Conservation (phyloP, 2,888 invertebrate genomes). For the Gasteruption jaculator region DNA sequence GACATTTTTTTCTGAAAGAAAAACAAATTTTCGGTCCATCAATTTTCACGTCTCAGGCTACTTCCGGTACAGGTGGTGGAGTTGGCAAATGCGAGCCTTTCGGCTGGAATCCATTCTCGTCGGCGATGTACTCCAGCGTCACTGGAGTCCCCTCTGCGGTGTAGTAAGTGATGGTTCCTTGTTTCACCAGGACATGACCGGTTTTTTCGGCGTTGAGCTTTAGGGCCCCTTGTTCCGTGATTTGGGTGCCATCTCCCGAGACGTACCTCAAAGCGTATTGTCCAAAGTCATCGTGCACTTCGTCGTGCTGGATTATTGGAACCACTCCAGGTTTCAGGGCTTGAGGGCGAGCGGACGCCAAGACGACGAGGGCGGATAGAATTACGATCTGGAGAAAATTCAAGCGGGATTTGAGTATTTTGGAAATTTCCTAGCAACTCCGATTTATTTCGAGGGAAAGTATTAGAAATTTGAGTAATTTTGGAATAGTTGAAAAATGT, state of each 20-base stretch:
- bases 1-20: too few relatives aligned
- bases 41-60: too few relatives aligned
- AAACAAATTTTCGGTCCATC: too few relatives aligned
- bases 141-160: constrained; percentile 27
- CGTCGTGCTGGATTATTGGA: constrained; percentile 19
- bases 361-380: too few relatives aligned
- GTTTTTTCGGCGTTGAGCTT: constrained; percentile 22
- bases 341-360: too few relatives aligned
- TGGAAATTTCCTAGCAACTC: too few relatives aligned
- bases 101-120: constrained; percentile 24
- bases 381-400: too few relatives aligned
- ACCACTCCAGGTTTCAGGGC: constrained; percentile 4
- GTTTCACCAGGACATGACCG: constrained; percentile 27
- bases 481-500: too few relatives aligned
- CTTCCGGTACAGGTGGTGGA: too few relatives aligned
- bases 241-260: constrained; percentile 25
- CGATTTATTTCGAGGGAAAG: too few relatives aligned
- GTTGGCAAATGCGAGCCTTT: constrained; percentile 23
- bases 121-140: constrained; percentile 25
- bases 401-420: too few relatives aligned
- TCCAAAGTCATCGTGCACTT: constrained; percentile 25
- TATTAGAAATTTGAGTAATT: too few relatives aligned
- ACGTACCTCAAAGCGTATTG: constrained; percentile 28
- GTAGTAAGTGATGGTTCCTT: constrained; percentile 27
- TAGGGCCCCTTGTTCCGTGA: constrained; percentile 25